Base-by-base conservation (phyloP, 2,113 vertebrate genomes). In the Pionites leucogaster region DNA sequence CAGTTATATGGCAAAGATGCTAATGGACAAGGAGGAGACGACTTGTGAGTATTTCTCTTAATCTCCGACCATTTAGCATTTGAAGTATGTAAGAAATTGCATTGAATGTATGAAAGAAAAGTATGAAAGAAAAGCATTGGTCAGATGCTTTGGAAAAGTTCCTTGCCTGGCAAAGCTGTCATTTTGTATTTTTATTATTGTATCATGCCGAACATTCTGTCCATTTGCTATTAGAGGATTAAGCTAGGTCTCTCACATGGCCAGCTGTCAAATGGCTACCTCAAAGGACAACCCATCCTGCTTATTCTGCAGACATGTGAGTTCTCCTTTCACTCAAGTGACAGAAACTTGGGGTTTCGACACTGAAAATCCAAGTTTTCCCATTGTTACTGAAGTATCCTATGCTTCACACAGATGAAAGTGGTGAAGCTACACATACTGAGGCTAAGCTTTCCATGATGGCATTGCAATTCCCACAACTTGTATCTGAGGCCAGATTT, bases 11-110 rank as follows among this genome's bases (percentile, higher is more conserved):
- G 98, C 29, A 96, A 63, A 96, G 98, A 74, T 68, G 71, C 69
- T 37, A 86, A 94, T 0, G 98, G 97, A 7, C 96, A 98, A 88
- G 98, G 96, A 81, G 97, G 98, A 35, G 98, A 99, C 5, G 97
- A 99, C 82, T 99, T 99, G 99, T 99, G 95, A 99, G 99, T 99
- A 95, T 86, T 93, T 91, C 16, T 62, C 89, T 80, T 55, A 60
- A 52, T 86, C 13, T 90, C 14, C 82, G 78, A n/a, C 7, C 75
- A 50, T 82, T 69, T 50, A 67, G 6, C 19, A 63, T 71, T 82
- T 75, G 55, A 39, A 47, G 44, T 86, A 72, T 52, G 33, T 9
- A n/a, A 67, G 42, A 31, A 74, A 41, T 59, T n/a, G 20, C 33
- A 59, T 13, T 59, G 33, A 59, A 59, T 59, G 33, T 23, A 14